Evolutionary conservation across 2,888 invertebrate species (phyloP).

Genomic region (Torymus aiolomorphi): DNA sequence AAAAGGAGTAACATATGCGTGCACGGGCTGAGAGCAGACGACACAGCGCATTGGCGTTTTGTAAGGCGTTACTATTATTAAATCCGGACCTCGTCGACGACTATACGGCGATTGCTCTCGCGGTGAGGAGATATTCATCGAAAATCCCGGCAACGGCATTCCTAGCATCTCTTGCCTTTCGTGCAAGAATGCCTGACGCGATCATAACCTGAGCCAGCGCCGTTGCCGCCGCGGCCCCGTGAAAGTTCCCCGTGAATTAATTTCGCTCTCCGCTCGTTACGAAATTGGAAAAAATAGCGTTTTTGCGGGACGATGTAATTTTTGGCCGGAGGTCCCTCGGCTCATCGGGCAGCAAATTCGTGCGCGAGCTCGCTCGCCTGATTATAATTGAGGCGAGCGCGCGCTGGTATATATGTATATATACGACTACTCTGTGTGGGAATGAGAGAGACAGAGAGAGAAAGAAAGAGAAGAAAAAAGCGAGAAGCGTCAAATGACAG

Average conservation of each 20-base stretch:
- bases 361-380: constrained; percentile 25
- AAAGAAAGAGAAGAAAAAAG: background rate
- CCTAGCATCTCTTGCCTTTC: constrained; percentile 36
- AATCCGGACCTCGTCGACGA: constrained; percentile 16
- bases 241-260: constrained; percentile 43
- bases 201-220: constrained; percentile 3
- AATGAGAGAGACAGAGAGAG: background rate
- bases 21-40: too few species aligned
- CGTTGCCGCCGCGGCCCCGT: background rate
- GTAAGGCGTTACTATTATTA: constrained; percentile 47
- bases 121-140: constrained; percentile 10
- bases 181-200: constrained; percentile 48
- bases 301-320: constrained; percentile 18
- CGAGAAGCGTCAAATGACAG: constrained; percentile 33
- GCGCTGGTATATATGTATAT: too few species aligned
- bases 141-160: constrained; percentile 39
- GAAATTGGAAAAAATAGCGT: constrained; percentile 31
- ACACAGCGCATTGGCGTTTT: background rate
- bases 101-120: too few species aligned
- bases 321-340: constrained; percentile 1
- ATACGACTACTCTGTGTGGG: constrained; percentile 5
- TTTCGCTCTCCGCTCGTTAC: constrained; percentile 37
- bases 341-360: constrained; percentile 21
- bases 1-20: too few species aligned
- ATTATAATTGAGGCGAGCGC: constrained; percentile 49